Conservation (phyloP, 2,797 vertebrate species). For the Mareca penelope region DNA sequence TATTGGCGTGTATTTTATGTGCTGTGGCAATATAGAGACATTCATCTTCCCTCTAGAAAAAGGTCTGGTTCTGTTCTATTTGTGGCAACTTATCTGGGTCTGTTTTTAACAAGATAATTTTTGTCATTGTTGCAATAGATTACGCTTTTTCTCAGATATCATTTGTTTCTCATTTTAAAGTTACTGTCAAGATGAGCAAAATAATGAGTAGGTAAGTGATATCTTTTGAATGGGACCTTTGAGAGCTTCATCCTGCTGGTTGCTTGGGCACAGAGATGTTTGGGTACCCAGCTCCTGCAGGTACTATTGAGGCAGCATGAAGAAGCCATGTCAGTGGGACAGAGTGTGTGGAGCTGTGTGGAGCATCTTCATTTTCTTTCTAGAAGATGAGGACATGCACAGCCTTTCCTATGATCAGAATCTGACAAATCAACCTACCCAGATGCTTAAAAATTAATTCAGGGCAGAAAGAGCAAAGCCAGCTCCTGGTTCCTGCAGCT, state of each 20-base stretch:
- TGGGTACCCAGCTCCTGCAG: neutral
- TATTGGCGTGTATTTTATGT: neutral
- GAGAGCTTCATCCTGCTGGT: neutral
- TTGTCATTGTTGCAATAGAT: neutral
- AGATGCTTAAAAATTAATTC: constrained; percentile 30
- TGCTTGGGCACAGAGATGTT: neutral
- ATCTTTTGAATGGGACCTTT: neutral
- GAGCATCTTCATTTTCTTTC: neutral
- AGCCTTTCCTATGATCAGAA: neutral
- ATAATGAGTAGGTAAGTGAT: neutral
- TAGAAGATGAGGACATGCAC: neutral
- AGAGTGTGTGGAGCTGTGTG: neutral
- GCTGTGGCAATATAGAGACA: neutral
- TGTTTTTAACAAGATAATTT: neutral
- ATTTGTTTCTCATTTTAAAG: neutral
- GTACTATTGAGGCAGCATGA: neutral
- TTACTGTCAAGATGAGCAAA: neutral
- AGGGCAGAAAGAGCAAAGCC: neutral
- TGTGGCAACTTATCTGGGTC: neutral
- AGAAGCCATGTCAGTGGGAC: neutral
- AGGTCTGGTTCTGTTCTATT: neutral
- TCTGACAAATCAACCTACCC: neutral
- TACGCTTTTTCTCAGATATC: neutral
- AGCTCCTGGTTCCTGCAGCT: neutral
- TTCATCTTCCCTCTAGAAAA: neutral